Percentiles rank a stretch among this genome's conserved stretches.
Conservation (phyloP, 1,140 invertebrate genomes). For the Adoxophyes honmai region DNA sequence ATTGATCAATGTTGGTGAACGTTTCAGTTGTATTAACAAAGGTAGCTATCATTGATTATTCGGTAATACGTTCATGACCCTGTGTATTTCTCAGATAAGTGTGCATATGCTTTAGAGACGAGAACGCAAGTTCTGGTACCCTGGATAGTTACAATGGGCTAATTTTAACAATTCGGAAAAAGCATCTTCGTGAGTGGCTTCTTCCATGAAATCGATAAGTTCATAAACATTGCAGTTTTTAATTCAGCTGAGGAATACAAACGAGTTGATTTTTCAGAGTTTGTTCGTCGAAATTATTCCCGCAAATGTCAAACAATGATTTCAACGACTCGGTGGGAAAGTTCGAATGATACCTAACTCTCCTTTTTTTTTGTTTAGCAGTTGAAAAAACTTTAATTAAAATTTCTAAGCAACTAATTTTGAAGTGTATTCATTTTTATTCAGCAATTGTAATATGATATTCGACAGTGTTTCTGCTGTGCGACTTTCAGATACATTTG, state of each 20-base stretch:
- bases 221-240: conserved; percentile 2
- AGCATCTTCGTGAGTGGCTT: not conserved
- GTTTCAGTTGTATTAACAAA: too few relatives aligned
- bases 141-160: conserved; percentile 1
- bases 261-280: not conserved
- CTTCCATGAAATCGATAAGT: conserved; percentile 10
- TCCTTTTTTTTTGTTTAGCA: not conserved
- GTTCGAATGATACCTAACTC: not conserved
- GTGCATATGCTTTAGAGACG: conserved; percentile 11
- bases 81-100: conserved; percentile 12
- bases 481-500: conserved; percentile 23
- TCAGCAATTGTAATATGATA: conserved; percentile 11
- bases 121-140: conserved; percentile 2
- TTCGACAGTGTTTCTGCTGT: conserved; percentile 19
- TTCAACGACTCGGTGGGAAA: not conserved
- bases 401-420: conserved; percentile 23
- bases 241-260: not conserved
- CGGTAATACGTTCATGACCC: not conserved
- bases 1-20: too few relatives aligned
- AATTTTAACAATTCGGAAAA: conserved; percentile 8
- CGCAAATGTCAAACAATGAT: not conserved
- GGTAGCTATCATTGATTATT: too few relatives aligned
- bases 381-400: not conserved
- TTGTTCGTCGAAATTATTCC: not conserved
- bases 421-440: conserved; percentile 15